Percentiles rank a stretch among this genome's conserved stretches.
Evolutionary conservation across 2,797 vertebrate genomes (phyloP).

Genomic region (Acanthurus tractus): DNA sequence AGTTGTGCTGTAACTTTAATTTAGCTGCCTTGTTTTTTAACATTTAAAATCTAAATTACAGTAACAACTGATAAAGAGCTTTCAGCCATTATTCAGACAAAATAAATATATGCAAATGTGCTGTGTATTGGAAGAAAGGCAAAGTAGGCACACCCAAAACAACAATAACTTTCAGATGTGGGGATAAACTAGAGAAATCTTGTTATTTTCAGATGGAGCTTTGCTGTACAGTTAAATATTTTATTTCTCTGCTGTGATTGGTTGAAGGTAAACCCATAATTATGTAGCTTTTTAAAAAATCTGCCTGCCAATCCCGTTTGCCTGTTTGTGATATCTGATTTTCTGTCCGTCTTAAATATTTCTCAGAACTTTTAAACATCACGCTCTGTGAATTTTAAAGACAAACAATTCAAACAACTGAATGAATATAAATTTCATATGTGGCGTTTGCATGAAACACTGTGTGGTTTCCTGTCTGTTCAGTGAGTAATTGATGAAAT

Average conservation of each 20-base stretch:
- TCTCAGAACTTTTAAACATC: slow-evolving; percentile 6
- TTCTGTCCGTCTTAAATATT: slow-evolving; percentile 25
- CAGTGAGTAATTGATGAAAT: slow-evolving; percentile 45
- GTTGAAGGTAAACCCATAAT: slow-evolving; percentile 11
- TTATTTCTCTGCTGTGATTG: slow-evolving; percentile 18
- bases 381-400: slow-evolving; percentile 29
- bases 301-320: background rate
- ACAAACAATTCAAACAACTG: slow-evolving; percentile 48
- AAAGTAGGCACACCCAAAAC: slow-evolving; percentile 24
- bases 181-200: background rate
- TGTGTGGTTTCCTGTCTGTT: slow-evolving; percentile 48
- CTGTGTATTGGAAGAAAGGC: slow-evolving; percentile 23
- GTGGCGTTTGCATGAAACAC: slow-evolving; percentile 8
- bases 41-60: background rate
- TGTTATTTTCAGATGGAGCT: slow-evolving; percentile 10
- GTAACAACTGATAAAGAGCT: background rate
- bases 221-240: slow-evolving; percentile 23
- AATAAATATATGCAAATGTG: slow-evolving; percentile 14
- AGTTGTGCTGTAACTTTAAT: slow-evolving; percentile 13
- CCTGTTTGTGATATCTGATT: slow-evolving; percentile 8
- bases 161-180: slow-evolving; percentile 34
- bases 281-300: slow-evolving; percentile 15
- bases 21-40: background rate
- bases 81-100: background rate
- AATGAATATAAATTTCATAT: slow-evolving; percentile 39